Percentiles rank a stretch among this genome's conserved stretches.
These are phyloP conservation scores for Ophioninae sp. DNA, from an alignment of 2,888 invertebrate genomes.

Conservation along the genomic window DNA sequence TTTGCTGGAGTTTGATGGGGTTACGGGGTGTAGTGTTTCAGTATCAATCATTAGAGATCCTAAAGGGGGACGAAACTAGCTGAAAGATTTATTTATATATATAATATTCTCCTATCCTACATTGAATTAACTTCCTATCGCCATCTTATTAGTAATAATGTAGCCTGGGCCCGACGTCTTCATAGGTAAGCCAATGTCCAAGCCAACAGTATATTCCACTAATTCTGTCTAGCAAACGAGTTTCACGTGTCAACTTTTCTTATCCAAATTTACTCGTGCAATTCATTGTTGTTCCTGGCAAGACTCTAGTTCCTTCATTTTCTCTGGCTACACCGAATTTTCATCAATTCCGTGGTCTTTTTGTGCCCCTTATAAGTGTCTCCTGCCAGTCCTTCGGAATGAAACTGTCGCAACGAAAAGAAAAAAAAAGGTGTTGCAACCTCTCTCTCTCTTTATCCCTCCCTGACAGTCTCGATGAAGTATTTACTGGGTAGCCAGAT, in stretches of 20 bases:
- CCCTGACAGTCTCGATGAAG: conserved; percentile 18
- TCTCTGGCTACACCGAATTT: conserved; percentile 8
- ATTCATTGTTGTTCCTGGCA: conserved; percentile 27
- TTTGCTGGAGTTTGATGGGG: no score
- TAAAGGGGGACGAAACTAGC: no score
- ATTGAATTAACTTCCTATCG: no score
- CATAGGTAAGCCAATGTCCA: conserved; percentile 42
- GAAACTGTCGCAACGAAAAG: conserved; percentile 46
- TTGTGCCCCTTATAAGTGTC: background rate
- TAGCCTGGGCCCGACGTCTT: conserved; percentile 8
- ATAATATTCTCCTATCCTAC: no score
- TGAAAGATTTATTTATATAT: no score
- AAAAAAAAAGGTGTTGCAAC: conserved; percentile 27
- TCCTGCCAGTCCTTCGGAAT: conserved; percentile 39
- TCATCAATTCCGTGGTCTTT: conserved; percentile 9
- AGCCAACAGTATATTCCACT: conserved; percentile 8
- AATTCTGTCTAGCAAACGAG: background rate
- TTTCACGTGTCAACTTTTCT: conserved; percentile 65
- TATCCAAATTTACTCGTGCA: conserved; percentile 39
- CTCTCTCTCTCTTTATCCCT: background rate
- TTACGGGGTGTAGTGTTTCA: no score
- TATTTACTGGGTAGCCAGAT: conserved; percentile 26
- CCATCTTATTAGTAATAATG: no score
- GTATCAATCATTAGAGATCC: no score
- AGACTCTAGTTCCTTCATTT: conserved; percentile 8